Evolutionary conservation across 2,113 vertebrate species (phyloP).

Genomic region (Aphyosemion australe): DNA sequence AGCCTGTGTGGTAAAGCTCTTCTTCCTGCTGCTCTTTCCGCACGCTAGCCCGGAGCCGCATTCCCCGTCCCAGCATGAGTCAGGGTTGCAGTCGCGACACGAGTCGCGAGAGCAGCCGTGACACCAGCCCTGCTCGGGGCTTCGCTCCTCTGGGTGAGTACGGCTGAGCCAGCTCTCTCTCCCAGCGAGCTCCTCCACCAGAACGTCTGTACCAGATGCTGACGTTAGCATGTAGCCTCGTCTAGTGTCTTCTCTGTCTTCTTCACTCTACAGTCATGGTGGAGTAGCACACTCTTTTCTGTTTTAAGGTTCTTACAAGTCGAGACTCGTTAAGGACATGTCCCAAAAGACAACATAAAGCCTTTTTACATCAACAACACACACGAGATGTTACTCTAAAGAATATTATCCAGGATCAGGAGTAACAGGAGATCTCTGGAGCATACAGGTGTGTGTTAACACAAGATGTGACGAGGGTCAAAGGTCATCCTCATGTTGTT

Average conservation of each 20-base stretch:
- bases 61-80: slow-evolving; percentile 99
- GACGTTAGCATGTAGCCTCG: not conserved
- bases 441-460: too few species aligned
- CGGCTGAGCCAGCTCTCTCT: slow-evolving; percentile 10
- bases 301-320: not conserved
- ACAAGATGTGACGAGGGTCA: not conserved
- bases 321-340: too few species aligned
- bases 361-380: too few species aligned
- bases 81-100: slow-evolving; percentile 99
- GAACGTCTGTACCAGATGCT: not conserved
- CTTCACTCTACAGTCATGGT: not conserved
- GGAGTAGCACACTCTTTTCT: too few species aligned
- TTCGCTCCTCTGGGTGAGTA: slow-evolving; percentile 98
- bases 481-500: not conserved
- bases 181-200: not conserved
- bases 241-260: not conserved
- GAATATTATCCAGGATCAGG: too few species aligned
- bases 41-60: slow-evolving; percentile 99
- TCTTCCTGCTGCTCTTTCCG: slow-evolving; percentile 94
- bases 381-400: too few species aligned
- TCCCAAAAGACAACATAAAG: too few species aligned
- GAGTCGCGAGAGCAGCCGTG: slow-evolving; percentile 99
- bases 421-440: too few species aligned
- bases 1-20: slow-evolving; percentile 94
- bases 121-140: slow-evolving; percentile 98